Base-by-base conservation (phyloP, 2,113 vertebrate species). In the Halichoerus grypus region DNA sequence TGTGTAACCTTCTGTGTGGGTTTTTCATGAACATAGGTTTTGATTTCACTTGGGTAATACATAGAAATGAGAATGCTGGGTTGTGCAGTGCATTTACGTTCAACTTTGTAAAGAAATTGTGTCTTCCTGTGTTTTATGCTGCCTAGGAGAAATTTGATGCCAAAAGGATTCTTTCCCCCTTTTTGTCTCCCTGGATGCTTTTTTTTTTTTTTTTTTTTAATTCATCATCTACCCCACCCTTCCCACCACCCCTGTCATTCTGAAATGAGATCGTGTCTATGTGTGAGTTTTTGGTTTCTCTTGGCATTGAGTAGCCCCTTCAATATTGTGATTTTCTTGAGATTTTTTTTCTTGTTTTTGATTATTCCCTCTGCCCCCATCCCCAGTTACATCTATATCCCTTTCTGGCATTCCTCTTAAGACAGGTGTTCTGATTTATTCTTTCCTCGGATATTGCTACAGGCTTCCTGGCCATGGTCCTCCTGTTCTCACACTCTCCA, bases 51-150 rank as follows among this genome's bases (percentile, higher is more conserved):
- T 16, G 51, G 3, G 22, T 80, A 59, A 19, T 67, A 83, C 31
- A 49, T 67, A 88, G 7, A 71, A 24, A 0, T 49, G 51, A 24
- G 24, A 85, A 39, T 94, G 14, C 42, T 57, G 14, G 4, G 2
- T 91, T 63, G 7, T 46, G 18, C 53, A 36, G n/a, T 71, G 33
- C 36, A n/a, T 36, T 63, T 86, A 26, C 53, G 14, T 80, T 61
- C 87, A 74, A 59, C 51, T 87, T 95, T 55, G 12, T 65, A 87
- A 91, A 83, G 87, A 87, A 76, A 76, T 5, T n/a, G 11, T n/a
- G 14, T 83, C 28, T 86, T 61, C 39, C 76, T 59, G 18, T 61
- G 42, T 49, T 90, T 91, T 88, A 26, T 55, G 14, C 7, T 91
- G n/a, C 39, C 39, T 76, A 14, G 53, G 15, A 84, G 42, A 59